These are phyloP conservation scores for Benthosema pterotum DNA, from an alignment of 2,797 vertebrate species.

Conservation along the genomic window DNA sequence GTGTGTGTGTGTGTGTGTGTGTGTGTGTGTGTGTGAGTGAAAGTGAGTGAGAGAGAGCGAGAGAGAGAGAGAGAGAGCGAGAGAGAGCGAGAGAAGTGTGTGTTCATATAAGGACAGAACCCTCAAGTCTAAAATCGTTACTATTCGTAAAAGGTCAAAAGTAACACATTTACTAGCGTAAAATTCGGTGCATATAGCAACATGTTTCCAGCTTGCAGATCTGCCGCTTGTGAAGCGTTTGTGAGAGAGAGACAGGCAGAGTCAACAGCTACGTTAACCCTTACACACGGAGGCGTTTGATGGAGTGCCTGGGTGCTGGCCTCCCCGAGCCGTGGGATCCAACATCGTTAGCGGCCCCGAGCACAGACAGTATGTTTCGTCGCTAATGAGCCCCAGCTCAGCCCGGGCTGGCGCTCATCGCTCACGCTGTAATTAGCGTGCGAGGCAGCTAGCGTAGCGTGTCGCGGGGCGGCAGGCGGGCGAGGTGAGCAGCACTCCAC, in stretches of 20 bases:
- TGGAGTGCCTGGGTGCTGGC: slow-evolving; percentile 50
- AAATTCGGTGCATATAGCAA: no score
- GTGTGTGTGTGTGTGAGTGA: no score
- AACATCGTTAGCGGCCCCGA: slow-evolving; percentile 77
- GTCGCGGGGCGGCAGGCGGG: no score
- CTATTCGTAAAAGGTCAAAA: neutral
- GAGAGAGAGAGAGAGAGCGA: no score
- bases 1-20: no score
- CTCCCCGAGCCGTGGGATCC: slow-evolving; percentile 56
- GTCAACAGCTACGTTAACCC: slow-evolving; percentile 70
- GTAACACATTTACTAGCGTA: neutral
- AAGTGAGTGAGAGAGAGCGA: no score
- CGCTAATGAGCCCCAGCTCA: slow-evolving; percentile 72
- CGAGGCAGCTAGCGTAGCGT: slow-evolving; percentile 9
- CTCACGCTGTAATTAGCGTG: slow-evolving; percentile 75
- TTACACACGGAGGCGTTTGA: slow-evolving; percentile 55
- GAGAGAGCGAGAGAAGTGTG: no score
- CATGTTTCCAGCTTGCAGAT: no score
- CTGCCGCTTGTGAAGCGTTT: no score
- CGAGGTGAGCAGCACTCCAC: no score
- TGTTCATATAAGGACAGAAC: no score
- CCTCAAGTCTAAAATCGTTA: no score
- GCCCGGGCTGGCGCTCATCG: slow-evolving; percentile 61
- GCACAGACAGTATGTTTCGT: slow-evolving; percentile 70
- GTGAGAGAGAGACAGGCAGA: slow-evolving; percentile 19